Conservation (phyloP, 2,113 vertebrate species). For the Alces alces region DNA sequence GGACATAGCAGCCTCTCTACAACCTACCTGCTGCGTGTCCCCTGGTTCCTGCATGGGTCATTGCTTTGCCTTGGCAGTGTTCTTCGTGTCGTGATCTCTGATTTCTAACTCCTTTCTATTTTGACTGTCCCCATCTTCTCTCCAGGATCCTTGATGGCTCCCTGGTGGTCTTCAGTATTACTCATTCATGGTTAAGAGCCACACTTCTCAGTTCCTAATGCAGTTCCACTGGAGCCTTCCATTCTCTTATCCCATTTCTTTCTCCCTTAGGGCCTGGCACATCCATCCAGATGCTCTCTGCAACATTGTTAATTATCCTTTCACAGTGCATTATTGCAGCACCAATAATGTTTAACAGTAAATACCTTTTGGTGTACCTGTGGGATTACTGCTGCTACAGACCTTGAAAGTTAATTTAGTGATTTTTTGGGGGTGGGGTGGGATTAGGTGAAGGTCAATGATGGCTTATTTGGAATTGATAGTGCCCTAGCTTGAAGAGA, state of each 20-base stretch:
- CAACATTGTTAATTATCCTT: background rate
- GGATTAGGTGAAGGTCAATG: background rate
- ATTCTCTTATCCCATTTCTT: background rate
- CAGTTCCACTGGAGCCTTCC: background rate
- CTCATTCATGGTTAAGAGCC: background rate
- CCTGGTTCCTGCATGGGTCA: background rate
- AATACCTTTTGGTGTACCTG: background rate
- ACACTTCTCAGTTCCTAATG: background rate
- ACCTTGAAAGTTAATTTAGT: background rate
- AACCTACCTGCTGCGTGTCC: accelerated
- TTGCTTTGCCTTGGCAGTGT: background rate
- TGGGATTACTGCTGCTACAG: background rate
- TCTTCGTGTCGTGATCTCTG: background rate
- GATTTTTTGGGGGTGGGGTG: accelerated
- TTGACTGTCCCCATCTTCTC: background rate
- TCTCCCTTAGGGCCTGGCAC: background rate
- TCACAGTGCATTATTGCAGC: background rate
- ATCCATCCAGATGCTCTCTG: background rate
- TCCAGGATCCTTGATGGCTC: background rate
- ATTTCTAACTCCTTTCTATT: background rate
- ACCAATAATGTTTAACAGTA: background rate
- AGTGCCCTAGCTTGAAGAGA: background rate
- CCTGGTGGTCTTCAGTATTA: background rate
- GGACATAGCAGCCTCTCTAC: accelerated
- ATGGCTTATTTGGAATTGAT: background rate